phyloP scores from a whole-genome alignment of 1,140 invertebrate genomes.

The Ctenoplectra terminalis region DNA sequence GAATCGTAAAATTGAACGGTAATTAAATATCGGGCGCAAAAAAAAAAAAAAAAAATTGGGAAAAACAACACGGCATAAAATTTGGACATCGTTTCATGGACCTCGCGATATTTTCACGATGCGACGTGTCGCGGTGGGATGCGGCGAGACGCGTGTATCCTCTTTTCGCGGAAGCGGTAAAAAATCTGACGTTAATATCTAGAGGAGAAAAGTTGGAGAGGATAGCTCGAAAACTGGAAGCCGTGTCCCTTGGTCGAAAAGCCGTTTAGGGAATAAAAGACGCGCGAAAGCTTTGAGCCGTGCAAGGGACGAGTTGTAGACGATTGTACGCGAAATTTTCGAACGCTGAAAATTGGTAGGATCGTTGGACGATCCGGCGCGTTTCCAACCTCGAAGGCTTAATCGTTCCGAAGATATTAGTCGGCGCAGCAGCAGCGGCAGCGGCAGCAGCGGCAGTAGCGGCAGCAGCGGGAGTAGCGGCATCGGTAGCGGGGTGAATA shows the following conservation, averaged over 20 bases:
- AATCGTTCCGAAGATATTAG: conserved; percentile 68
- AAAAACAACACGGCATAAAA: conserved; percentile 59
- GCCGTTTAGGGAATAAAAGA: conserved; percentile 9
- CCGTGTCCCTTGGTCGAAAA: conserved; percentile 12
- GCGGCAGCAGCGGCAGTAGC: no score
- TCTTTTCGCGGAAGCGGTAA: conserved; percentile 43
- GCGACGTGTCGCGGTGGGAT: neutral
- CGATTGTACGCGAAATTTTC: neutral
- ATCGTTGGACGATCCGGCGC: neutral
- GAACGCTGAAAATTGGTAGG: neutral
- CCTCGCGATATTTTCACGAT: conserved; percentile 27
- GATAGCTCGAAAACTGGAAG: neutral
- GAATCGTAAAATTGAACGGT: neutral
- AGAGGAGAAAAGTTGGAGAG: neutral
- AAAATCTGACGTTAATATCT: conserved; percentile 17
- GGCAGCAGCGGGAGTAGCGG: no score
- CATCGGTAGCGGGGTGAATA: conserved; percentile 75
- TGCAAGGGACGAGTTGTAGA: neutral
- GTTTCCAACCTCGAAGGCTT: conserved; percentile 23
- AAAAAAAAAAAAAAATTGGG: no score
- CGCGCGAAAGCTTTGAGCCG: neutral
- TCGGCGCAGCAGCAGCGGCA: conserved; percentile 35
- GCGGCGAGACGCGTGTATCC: neutral
- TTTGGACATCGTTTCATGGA: conserved; percentile 56
- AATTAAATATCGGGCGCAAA: neutral